A percentile compares a stretch with the other conserved stretches of the same genome.
phyloP scores from a whole-genome alignment of 2,113 vertebrate genomes.

The Melanotaenia duboulayi region DNA sequence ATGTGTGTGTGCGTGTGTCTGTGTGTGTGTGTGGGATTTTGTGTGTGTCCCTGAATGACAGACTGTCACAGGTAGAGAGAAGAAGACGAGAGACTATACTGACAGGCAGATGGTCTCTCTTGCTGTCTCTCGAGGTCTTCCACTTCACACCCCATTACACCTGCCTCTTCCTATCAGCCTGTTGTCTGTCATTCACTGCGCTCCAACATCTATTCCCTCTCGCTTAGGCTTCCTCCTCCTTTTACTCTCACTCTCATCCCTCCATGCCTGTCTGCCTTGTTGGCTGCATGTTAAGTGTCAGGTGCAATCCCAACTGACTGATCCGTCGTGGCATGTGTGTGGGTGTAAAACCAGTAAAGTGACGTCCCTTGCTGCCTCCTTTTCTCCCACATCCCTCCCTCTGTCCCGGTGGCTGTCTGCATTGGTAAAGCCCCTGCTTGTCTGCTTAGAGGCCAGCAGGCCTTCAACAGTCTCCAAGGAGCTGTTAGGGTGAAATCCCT shows the following conservation, averaged over 20 bases:
- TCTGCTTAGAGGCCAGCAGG: slow-evolving; percentile 50
- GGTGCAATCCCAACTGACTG: slow-evolving; percentile 73
- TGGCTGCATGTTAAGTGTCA: slow-evolving; percentile 73
- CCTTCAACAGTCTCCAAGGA: slow-evolving; percentile 67
- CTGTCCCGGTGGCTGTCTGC: slow-evolving; percentile 46
- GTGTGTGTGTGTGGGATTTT: no score
- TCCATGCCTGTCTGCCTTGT: slow-evolving; percentile 67
- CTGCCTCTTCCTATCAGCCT: slow-evolving; percentile 78
- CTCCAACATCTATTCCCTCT: slow-evolving; percentile 45
- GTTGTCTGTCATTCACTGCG: slow-evolving; percentile 77
- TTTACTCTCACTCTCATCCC: slow-evolving; percentile 56
- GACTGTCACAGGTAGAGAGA: slow-evolving; percentile 33
- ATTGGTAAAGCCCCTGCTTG: slow-evolving; percentile 51
- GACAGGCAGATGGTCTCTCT: slow-evolving; percentile 69
- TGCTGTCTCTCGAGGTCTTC: slow-evolving; percentile 76
- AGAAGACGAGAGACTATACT: slow-evolving; percentile 35
- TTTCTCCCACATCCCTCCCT: slow-evolving; percentile 38
- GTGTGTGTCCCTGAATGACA: slow-evolving; percentile 20
- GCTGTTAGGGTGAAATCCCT: slow-evolving; percentile 72
- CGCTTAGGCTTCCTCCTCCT: slow-evolving; percentile 10
- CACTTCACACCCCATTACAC: slow-evolving; percentile 89
- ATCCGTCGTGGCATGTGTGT: slow-evolving; percentile 68
- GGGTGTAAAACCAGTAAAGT: slow-evolving; percentile 76
- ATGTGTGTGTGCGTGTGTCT: no score
- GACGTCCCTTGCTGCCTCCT: slow-evolving; percentile 46